A percentile compares a stretch with the other conserved stretches of the same genome.
phyloP scores from a whole-genome alignment of 2,113 vertebrate genomes.

The Clinocottus analis region DNA sequence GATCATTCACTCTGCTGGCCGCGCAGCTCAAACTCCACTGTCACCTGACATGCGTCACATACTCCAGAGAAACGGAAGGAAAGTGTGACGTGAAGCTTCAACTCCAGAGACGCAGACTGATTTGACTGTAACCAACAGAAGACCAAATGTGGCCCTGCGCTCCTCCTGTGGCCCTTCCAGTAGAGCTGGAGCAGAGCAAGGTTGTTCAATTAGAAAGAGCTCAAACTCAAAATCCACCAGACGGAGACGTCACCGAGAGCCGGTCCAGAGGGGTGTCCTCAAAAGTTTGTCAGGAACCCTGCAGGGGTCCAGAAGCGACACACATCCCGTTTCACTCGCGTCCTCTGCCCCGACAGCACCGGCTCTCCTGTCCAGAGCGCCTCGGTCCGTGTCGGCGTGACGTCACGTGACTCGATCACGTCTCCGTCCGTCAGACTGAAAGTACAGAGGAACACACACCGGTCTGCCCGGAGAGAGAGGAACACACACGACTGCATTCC shows the following conservation, averaged over 20 bases:
- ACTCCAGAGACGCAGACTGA: not conserved
- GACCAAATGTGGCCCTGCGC: too few relatives aligned
- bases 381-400: not conserved
- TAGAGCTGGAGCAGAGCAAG: not conserved
- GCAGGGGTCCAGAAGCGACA: slow-evolving; percentile 1
- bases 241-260: rapidly evolving
- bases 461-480: slow-evolving; percentile 22
- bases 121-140: not conserved
- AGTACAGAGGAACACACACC: slow-evolving; percentile 40
- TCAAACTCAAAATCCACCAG: not conserved
- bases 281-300: not conserved
- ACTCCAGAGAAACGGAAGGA: not conserved
- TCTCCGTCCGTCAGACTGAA: not conserved
- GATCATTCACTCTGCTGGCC: slow-evolving; percentile 14
- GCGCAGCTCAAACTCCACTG: not conserved
- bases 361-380: not conserved
- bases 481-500: slow-evolving; percentile 69
- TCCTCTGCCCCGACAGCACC: not conserved
- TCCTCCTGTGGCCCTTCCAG: not conserved
- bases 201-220: not conserved
- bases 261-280: not conserved
- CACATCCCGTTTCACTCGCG: not conserved
- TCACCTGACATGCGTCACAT: not conserved
- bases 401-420: not conserved
- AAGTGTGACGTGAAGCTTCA: not conserved